Evolutionary conservation across 2,113 vertebrate species (phyloP).

Genomic region (Mellivora capensis): DNA sequence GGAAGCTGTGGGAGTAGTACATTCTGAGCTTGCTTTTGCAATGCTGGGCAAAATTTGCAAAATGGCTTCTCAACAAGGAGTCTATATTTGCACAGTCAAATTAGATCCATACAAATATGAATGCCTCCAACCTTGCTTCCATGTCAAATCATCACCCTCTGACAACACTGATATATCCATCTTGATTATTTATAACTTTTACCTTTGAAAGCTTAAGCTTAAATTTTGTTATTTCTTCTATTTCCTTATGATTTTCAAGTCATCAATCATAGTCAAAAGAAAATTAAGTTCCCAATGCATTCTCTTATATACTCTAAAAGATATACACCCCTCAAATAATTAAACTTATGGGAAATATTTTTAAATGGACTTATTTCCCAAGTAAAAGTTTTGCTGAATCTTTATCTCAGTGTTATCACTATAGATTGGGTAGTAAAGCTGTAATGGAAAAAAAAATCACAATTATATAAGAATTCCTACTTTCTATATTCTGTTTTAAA

Average conservation of each 20-base stretch:
- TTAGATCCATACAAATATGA: constrained; percentile 17
- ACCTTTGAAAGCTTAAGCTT: constrained; percentile 25
- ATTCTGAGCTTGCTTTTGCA: constrained; percentile 37
- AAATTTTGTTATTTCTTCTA: constrained; percentile 6
- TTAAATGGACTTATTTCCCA: constrained; percentile 44
- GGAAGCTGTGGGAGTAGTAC: neutral
- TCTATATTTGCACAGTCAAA: constrained; percentile 41
- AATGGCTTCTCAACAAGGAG: constrained; percentile 23
- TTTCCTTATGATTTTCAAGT: constrained; percentile 41
- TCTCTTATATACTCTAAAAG: neutral
- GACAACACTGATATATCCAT: neutral
- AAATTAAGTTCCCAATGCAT: constrained; percentile 8
- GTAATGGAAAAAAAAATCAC: neutral
- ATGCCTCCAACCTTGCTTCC: neutral
- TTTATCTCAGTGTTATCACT: neutral
- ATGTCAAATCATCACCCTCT: neutral
- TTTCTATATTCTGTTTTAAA: constrained; percentile 19
- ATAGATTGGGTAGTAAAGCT: neutral
- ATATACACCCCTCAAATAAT: neutral
- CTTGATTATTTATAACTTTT: neutral
- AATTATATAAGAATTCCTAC: neutral
- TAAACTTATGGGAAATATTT: constrained; percentile 28
- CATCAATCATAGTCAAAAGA: constrained; percentile 47
- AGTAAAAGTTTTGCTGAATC: neutral
- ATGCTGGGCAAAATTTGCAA: constrained; percentile 46